Evolutionary conservation across 2,113 vertebrate species (phyloP).

Genomic region (Podarcis cretensis): DNA sequence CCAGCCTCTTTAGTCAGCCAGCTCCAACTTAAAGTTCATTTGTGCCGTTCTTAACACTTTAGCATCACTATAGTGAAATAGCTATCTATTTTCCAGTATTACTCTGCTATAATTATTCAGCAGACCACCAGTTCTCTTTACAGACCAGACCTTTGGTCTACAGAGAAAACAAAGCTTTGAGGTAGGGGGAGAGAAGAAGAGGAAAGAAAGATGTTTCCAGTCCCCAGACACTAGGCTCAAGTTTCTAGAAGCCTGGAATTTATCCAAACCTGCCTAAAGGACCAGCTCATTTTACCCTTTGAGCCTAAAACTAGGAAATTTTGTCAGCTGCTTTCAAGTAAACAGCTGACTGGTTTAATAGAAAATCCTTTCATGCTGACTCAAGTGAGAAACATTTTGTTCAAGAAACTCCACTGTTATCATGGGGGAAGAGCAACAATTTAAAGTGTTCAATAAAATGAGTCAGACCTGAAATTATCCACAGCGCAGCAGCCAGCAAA

Average conservation of each 20-base stretch:
- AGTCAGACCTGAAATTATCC: conserved; percentile 23
- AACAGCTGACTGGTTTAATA: conserved; percentile 72
- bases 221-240: not conserved
- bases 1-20: not conserved
- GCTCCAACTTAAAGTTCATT: not conserved
- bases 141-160: conserved; percentile 56
- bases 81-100: not conserved
- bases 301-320: conserved; percentile 68
- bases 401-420: conserved; percentile 12
- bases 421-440: not conserved
- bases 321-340: conserved; percentile 80
- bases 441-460: conserved; percentile 18
- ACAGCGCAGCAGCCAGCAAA: not conserved
- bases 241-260: conserved; percentile 18
- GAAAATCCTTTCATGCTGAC: conserved; percentile 63
- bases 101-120: not conserved
- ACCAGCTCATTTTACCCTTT: conserved; percentile 77
- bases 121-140: conserved; percentile 27
- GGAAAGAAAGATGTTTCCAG: not conserved
- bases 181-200: too few species aligned
- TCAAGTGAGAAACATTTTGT: conserved; percentile 36
- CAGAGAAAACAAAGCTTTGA: conserved; percentile 2
- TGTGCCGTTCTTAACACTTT: not conserved
- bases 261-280: conserved; percentile 35
- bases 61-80: not conserved